Evolutionary conservation across 2,797 vertebrate species (phyloP).

Genomic region (Bucorvus abyssinicus): DNA sequence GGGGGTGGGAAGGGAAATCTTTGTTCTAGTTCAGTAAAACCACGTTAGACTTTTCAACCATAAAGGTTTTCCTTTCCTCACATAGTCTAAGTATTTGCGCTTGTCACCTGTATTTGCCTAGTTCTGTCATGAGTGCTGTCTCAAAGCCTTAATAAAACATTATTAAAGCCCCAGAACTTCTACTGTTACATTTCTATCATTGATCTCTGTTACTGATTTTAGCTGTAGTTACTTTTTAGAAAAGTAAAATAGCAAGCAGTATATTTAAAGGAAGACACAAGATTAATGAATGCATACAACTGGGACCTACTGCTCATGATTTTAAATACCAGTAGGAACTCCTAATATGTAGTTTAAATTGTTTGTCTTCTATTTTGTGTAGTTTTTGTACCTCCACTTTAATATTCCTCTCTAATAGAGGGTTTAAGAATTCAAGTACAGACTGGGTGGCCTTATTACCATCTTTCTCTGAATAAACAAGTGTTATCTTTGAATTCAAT

Average conservation of each 20-base stretch:
- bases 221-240: background rate
- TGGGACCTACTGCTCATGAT: background rate
- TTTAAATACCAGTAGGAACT: background rate
- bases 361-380: background rate
- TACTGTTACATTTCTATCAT: background rate
- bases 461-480: background rate
- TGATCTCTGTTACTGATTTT: background rate
- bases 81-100: background rate
- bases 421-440: background rate
- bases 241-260: background rate
- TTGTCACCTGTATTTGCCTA: constrained; percentile 31
- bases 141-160: constrained; percentile 37
- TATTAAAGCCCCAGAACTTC: constrained; percentile 1
- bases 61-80: background rate
- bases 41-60: background rate
- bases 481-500: background rate
- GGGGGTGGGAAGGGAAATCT: background rate
- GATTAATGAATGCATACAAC: background rate
- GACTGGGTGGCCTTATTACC: background rate
- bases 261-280: background rate
- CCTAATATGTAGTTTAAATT: background rate
- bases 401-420: background rate
- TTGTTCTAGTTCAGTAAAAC: background rate
- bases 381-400: background rate
- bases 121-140: background rate